phyloP scores from a whole-genome alignment of 2,113 vertebrate species.

The Eurystomus gularis region DNA sequence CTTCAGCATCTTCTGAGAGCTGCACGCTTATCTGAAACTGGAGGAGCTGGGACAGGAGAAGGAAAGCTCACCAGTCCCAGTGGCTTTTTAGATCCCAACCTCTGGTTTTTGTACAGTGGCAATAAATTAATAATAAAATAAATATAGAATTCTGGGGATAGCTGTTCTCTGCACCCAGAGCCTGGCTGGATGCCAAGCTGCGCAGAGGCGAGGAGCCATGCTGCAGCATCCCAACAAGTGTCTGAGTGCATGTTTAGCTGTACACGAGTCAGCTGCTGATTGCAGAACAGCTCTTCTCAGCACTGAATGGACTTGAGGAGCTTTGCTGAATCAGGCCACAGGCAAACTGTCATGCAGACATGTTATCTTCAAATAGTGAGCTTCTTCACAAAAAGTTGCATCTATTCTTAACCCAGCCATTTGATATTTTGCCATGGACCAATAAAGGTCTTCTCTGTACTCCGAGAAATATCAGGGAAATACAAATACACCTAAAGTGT shows the following conservation, averaged over 20 bases:
- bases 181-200: accelerated
- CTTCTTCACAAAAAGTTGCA: neutral
- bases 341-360: neutral
- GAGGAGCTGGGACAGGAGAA: neutral
- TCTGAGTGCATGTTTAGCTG: neutral
- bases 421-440: neutral
- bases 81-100: neutral
- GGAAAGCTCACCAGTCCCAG: neutral
- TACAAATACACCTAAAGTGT: neutral
- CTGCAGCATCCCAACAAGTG: neutral
- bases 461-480: neutral
- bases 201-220: accelerated
- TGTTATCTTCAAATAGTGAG: neutral
- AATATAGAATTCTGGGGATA: accelerated
- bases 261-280: neutral
- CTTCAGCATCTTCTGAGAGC: neutral
- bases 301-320: neutral
- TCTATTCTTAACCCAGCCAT: neutral
- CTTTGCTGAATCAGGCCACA: neutral
- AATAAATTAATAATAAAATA: neutral
- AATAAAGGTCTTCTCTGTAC: neutral
- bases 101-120: neutral
- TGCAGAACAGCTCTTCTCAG: neutral
- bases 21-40: neutral
- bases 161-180: neutral